Base-by-base conservation (phyloP, 2,113 vertebrate species). In the Thryonomys swinderianus region DNA sequence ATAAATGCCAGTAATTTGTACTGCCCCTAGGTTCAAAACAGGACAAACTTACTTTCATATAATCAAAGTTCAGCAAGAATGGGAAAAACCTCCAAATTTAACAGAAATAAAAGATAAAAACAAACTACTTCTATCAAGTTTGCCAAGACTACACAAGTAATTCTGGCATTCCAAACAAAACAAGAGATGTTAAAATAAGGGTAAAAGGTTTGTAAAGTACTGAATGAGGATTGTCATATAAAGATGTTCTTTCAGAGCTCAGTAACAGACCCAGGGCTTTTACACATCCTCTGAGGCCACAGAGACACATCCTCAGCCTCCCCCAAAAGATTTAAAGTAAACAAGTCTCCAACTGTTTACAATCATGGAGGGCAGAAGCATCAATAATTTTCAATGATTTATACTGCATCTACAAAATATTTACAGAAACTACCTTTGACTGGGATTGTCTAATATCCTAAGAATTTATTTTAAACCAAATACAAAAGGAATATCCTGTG, bases 381-480 rank as follows among this genome's bases (percentile, higher is more conserved):
- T 3, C 5, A 2, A 55, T 74, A 51, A 83, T 79, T 93, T 93
- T 79, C 78, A 83, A 86, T 67, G 20, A 93, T 16, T 88, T 97
- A 94, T 17, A 92, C 25, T 92, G 74, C 59, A 45, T 78, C 48
- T 89, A 85, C 74, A 95, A 85, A 85, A 27, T 82, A 16, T 57
- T 87, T 92, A 69, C 45, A 48, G 40, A 88, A 93, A 91, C 79
- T 92, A 76, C 23, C 90, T 74, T 76, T 96, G 76, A 69, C 79
- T 83, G 45, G 53, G 53, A 96, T 42, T 88, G 12, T 21, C 57
- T 37, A 62, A 61, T 96, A 66, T 48, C 78, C 71, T 85, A 21
- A 94, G 57, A 88, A 91, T 48, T 78, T 84, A 95, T 84, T 95
- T 94, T 88, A 94, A 94, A 81, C 37, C 45, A 90, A 90, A 90